phyloP scores from a whole-genome alignment of 1,140 invertebrate species.

The Brachionus paranguensis region DNA sequence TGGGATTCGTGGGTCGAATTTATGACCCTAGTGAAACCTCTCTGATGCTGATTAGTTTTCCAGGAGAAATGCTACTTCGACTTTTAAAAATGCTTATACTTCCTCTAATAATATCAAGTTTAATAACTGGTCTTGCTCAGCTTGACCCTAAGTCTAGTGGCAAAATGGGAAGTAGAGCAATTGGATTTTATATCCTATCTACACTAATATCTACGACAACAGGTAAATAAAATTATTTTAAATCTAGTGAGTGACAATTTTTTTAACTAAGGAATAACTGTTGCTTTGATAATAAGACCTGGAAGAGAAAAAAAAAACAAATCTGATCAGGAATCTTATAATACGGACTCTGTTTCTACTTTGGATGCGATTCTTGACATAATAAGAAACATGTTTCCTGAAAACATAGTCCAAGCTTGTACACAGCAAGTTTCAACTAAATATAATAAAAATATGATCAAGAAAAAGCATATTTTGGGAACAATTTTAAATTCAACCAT shows the following conservation, averaged over 20 bases:
- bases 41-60: slow-evolving; percentile 47
- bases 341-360: slow-evolving; percentile 42
- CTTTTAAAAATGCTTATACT: slow-evolving; percentile 59
- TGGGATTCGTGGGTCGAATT: slow-evolving; percentile 47
- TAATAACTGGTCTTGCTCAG: slow-evolving; percentile 52
- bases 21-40: not conserved
- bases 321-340: too few species aligned
- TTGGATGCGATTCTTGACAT: slow-evolving; percentile 57
- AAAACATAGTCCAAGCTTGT: slow-evolving; percentile 43
- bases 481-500: not conserved
- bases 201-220: slow-evolving; percentile 54
- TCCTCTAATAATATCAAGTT: slow-evolving; percentile 57
- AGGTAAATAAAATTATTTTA: not conserved
- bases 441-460: slow-evolving; percentile 14
- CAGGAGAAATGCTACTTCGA: slow-evolving; percentile 59
- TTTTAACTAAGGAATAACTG: not conserved
- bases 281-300: slow-evolving; percentile 13
- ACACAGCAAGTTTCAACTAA: slow-evolving; percentile 28
- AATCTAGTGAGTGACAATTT: not conserved
- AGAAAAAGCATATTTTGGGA: not conserved
- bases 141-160: slow-evolving; percentile 52
- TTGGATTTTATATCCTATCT: slow-evolving; percentile 57
- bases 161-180: slow-evolving; percentile 55
- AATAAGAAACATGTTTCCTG: slow-evolving; percentile 44
- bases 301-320: slow-evolving; percentile 3